Evolutionary conservation across 2,797 vertebrate genomes (phyloP).

Genomic region (Leptatherina wallacei): DNA sequence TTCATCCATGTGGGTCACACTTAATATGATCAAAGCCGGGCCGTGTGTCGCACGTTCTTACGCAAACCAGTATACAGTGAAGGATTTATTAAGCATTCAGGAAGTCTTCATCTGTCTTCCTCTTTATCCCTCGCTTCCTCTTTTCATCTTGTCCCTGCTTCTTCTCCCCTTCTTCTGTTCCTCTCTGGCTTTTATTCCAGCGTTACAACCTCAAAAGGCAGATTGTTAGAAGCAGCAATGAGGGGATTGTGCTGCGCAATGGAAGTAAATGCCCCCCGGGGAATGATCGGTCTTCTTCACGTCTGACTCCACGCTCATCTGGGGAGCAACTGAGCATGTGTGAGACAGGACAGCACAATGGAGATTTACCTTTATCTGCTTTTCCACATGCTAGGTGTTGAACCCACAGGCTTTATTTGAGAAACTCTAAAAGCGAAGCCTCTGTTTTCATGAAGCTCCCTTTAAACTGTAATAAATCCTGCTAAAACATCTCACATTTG

Average conservation of each 20-base stretch:
- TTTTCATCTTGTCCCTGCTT: constrained; percentile 32
- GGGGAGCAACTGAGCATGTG: constrained; percentile 71
- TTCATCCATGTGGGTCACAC: constrained; percentile 47
- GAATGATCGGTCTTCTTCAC: constrained; percentile 80
- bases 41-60: constrained; percentile 25
- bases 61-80: background rate
- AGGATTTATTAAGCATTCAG: constrained; percentile 50
- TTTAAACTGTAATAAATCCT: constrained; percentile 53
- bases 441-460: constrained; percentile 32
- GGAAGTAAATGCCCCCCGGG: constrained; percentile 80
- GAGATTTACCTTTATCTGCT: constrained; percentile 70
- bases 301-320: constrained; percentile 65
- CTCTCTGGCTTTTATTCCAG: constrained; percentile 33
- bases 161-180: constrained; percentile 36
- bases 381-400: constrained; percentile 57
- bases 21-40: constrained; percentile 57
- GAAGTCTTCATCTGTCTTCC: constrained; percentile 52
- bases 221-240: constrained; percentile 74
- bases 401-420: constrained; percentile 55
- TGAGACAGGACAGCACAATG: constrained; percentile 52
- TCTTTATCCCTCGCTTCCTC: constrained; percentile 57
- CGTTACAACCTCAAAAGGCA: constrained; percentile 61
- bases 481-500: constrained; percentile 18
- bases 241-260: constrained; percentile 67
- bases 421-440: constrained; percentile 44